Conservation (phyloP, 2,797 vertebrate species). For the Naso thynnoides region DNA sequence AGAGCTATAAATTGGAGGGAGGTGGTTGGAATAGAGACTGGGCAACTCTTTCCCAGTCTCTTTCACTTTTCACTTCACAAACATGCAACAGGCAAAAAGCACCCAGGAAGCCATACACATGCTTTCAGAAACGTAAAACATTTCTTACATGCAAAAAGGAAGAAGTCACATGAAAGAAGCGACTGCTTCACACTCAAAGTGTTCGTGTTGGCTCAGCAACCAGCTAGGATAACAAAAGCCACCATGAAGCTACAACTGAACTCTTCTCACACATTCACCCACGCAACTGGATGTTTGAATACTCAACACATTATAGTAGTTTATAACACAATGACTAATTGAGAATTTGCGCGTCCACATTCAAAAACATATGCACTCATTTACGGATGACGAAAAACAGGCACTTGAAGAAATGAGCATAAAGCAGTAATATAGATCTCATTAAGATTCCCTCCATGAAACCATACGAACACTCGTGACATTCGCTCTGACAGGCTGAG, state of each 20-base stretch:
- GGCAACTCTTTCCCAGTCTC: constrained; percentile 72
- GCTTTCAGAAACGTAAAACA: not conserved
- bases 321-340: not conserved
- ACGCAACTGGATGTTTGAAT: not conserved
- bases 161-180: constrained; percentile 15
- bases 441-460: constrained; percentile 39
- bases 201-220: constrained; percentile 17
- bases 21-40: constrained; percentile 78
- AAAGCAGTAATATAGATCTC: constrained; percentile 29
- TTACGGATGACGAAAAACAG: not conserved
- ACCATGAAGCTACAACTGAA: not conserved
- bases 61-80: constrained; percentile 63
- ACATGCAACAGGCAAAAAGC: constrained; percentile 54
- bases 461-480: constrained; percentile 43
- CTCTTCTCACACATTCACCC: constrained; percentile 20
- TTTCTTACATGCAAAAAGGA: constrained; percentile 12
- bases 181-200: constrained; percentile 1
- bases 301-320: not conserved
- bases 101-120: constrained; percentile 5
- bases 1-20: constrained; percentile 84
- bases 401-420: constrained; percentile 2
- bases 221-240: not conserved
- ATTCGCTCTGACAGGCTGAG: constrained; percentile 31
- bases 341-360: not conserved
- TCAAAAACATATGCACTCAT: not conserved